Evolutionary conservation across 2,797 vertebrate genomes (phyloP).

Genomic region (Artibeus jamaicensis): DNA sequence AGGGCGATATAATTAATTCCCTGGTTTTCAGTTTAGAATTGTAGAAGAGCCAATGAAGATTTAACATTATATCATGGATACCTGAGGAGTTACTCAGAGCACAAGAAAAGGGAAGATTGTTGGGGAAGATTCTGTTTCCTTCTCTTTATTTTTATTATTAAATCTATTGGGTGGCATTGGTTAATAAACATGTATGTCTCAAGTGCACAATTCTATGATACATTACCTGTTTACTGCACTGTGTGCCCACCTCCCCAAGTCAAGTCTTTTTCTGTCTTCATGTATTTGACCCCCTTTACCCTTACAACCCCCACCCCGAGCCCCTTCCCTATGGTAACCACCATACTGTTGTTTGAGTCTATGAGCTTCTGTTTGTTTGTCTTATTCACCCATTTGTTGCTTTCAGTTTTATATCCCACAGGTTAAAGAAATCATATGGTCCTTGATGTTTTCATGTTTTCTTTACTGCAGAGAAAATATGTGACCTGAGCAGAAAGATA

Average conservation of each 20-base stretch:
- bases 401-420: neutral
- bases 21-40: conserved; percentile 20
- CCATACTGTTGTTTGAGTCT: neutral
- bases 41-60: neutral
- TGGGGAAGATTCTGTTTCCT: neutral
- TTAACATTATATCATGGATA: neutral
- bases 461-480: neutral
- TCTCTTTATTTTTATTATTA: neutral
- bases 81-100: neutral
- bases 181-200: neutral
- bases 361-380: neutral
- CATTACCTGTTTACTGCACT: neutral
- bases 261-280: neutral
- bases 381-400: neutral
- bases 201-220: neutral
- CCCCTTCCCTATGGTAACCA: neutral
- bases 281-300: neutral
- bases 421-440: neutral
- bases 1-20: neutral
- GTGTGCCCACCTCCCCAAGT: neutral
- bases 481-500: neutral
- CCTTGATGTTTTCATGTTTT: neutral
- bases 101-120: neutral
- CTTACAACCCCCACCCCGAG: too few relatives aligned
- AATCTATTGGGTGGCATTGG: neutral